These are phyloP conservation scores for Platycheirus albimanus DNA, from an alignment of 2,888 invertebrate species.

Conservation along the genomic window DNA sequence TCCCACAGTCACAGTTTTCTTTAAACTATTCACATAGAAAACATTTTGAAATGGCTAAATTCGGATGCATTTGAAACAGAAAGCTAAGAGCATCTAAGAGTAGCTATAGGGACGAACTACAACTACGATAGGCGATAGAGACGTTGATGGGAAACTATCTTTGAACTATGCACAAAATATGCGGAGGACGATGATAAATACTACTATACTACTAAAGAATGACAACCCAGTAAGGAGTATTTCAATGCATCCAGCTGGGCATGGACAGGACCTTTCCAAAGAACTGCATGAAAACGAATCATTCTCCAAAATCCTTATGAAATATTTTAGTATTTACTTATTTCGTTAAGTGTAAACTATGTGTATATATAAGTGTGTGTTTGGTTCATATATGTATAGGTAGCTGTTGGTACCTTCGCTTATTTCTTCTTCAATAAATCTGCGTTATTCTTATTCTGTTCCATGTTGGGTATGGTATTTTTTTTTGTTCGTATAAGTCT, in stretches of 20 bases:
- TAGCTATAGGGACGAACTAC: background rate
- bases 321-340: constrained; percentile 54
- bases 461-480: constrained; percentile 2
- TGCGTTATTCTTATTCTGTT: constrained; percentile 45
- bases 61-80: constrained; percentile 68
- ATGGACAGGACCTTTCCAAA: constrained; percentile 24
- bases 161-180: constrained; percentile 66
- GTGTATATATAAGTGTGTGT: constrained; percentile 9
- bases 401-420: constrained; percentile 35
- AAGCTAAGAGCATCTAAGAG: constrained; percentile 23
- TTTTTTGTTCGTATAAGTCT: constrained; percentile 24
- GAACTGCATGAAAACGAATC: constrained; percentile 44
- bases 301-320: constrained; percentile 45
- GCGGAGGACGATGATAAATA: constrained; percentile 21
- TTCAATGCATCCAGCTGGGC: background rate
- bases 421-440: constrained; percentile 60
- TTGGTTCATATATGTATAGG: background rate
- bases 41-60: constrained; percentile 67
- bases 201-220: background rate
- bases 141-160: constrained; percentile 44
- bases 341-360: constrained; percentile 63
- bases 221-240: background rate
- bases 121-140: too few species aligned
- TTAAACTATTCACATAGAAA: too few species aligned
- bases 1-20: too few species aligned